These are phyloP conservation scores for Lamprologus sp. DNA, from an alignment of 2,113 vertebrate genomes.

Conservation along the genomic window DNA sequence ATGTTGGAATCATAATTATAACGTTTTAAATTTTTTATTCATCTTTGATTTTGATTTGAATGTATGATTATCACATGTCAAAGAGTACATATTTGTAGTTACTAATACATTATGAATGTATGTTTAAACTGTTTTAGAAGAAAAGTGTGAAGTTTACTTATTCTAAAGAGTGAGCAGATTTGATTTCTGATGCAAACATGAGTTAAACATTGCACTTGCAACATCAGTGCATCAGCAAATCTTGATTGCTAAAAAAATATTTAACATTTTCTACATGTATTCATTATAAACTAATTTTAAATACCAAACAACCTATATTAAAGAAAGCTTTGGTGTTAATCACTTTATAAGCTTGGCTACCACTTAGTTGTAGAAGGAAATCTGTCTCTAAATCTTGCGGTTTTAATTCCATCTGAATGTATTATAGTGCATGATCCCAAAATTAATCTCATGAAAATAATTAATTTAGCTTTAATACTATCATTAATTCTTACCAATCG, in stretches of 20 bases:
- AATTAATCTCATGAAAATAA: not conserved
- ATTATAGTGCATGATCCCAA: not conserved
- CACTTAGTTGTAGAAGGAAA: not conserved
- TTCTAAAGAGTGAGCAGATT: not conserved
- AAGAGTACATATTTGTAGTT: not conserved
- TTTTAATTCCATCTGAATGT: not conserved
- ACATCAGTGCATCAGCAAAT: not conserved
- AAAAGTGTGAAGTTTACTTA: not conserved
- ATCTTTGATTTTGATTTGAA: not conserved
- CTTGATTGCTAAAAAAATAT: not conserved
- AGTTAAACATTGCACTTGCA: not conserved
- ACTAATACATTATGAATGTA: not conserved
- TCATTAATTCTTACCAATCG: not conserved
- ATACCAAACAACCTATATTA: rapidly evolving
- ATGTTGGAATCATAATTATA: not conserved
- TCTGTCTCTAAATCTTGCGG: not conserved
- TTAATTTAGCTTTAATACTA: not conserved
- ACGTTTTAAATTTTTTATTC: not conserved
- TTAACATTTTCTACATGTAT: not conserved
- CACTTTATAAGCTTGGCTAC: not conserved
- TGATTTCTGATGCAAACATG: not conserved
- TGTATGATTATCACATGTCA: not conserved
- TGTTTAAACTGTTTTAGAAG: not conserved
- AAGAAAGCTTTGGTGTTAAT: not conserved
- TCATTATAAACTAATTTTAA: not conserved